Evolutionary conservation across 2,113 vertebrate genomes (phyloP).

Genomic region (Tachysurus vachellii): DNA sequence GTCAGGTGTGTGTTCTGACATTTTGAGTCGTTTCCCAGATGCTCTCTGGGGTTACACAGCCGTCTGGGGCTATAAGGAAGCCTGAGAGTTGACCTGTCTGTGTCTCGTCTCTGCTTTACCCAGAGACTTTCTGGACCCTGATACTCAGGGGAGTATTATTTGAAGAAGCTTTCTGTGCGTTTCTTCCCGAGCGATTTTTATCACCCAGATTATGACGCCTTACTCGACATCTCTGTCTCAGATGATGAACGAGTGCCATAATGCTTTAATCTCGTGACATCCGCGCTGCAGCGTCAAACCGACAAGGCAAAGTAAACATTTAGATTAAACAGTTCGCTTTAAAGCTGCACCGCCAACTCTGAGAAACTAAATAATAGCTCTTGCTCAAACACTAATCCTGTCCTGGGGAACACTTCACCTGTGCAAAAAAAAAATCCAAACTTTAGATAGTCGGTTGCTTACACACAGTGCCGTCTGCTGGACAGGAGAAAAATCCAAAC

Average conservation of each 20-base stretch:
- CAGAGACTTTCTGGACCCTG: constrained; percentile 29
- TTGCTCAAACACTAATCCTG: constrained; percentile 38
- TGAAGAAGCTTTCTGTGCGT: not conserved
- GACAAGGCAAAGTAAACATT: constrained; percentile 50
- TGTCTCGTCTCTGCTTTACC: constrained; percentile 42
- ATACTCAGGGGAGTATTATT: constrained; percentile 34
- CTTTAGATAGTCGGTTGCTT: constrained; percentile 25
- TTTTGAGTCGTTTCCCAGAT: constrained; percentile 53
- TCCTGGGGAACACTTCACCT: constrained; percentile 39
- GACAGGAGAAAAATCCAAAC: constrained; percentile 19
- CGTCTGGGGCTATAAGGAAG: constrained; percentile 50
- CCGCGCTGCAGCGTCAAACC: constrained; percentile 21
- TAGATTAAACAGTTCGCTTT: constrained; percentile 47
- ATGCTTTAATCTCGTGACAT: constrained; percentile 46
- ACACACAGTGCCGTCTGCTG: constrained; percentile 69
- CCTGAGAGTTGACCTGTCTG: constrained; percentile 39
- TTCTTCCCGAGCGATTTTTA: constrained; percentile 18
- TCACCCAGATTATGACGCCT: constrained; percentile 36
- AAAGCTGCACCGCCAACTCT: constrained; percentile 30
- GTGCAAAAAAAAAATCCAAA: constrained; percentile 31
- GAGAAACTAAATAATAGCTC: constrained; percentile 40
- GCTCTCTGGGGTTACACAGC: constrained; percentile 46
- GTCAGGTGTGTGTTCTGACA: constrained; percentile 23
- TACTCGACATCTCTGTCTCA: constrained; percentile 19
- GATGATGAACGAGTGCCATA: constrained; percentile 42